Evolutionary conservation across 2,797 vertebrate genomes (phyloP).

Genomic region (Coranthus polyacanthus): DNA sequence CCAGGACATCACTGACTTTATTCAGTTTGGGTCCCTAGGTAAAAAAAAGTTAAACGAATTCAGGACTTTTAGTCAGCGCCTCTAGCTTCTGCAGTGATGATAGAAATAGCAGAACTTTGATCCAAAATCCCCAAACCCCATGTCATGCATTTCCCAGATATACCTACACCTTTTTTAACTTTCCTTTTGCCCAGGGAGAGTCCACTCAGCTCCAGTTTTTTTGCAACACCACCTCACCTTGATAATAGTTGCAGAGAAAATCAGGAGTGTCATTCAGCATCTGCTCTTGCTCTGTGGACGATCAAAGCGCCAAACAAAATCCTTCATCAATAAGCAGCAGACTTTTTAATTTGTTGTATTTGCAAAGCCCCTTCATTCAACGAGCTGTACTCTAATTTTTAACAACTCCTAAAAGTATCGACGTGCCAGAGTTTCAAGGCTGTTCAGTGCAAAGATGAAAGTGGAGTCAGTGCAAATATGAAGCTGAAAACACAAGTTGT

Average conservation of each 20-base stretch:
- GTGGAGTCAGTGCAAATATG: too few relatives aligned
- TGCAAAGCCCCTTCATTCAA: too few relatives aligned
- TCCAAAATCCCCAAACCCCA: slow-evolving; percentile 35
- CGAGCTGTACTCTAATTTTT: too few relatives aligned
- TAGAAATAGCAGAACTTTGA: slow-evolving; percentile 25
- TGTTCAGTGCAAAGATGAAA: too few relatives aligned
- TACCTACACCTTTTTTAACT: slow-evolving; percentile 15
- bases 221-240: slow-evolving; percentile 2
- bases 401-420: too few relatives aligned
- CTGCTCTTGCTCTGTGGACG: neutral
- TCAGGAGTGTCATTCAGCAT: slow-evolving; percentile 10
- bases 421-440: too few relatives aligned
- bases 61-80: slow-evolving; percentile 10
- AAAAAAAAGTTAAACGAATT: slow-evolving; percentile 26
- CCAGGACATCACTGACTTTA: slow-evolving; percentile 19
- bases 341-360: too few relatives aligned
- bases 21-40: slow-evolving; percentile 11
- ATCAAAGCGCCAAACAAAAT: neutral
- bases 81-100: slow-evolving; percentile 1
- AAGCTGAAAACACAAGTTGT: too few relatives aligned
- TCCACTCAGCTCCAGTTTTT: slow-evolving; percentile 4
- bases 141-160: slow-evolving; percentile 31
- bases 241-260: neutral
- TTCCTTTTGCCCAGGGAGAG: slow-evolving; percentile 2
- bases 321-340: neutral